Base-by-base conservation (phyloP, 2,797 vertebrate species). In the Crypturellus tataupa region DNA sequence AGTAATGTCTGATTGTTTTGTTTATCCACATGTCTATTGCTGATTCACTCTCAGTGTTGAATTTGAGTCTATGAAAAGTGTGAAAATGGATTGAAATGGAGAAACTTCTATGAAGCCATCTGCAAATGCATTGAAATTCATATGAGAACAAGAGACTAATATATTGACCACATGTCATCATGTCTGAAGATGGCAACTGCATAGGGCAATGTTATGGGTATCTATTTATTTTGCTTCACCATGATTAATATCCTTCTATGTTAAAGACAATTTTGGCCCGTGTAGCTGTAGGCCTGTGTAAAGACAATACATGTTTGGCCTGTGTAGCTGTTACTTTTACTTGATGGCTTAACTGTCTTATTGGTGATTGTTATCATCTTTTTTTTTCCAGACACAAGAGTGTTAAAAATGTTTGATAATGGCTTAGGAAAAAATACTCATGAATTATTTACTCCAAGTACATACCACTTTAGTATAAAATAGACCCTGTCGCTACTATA, bases 371-470 rank as follows among this genome's bases (percentile, higher is more conserved):
- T 89, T 68, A 3, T 71, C 31, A 44, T 77, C 39, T 31, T 67
- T 76, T 65, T 76, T 40, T 42, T 80, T 83, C 67, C 68, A 10
- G 25, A 55, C 14, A 27, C 14, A 47, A 27, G 42, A 37, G 15
- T 51, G 49, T 67, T 91, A 92, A 80, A 67, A 69, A 19, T 6
- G 11, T 17, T 89, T 68, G 70, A 80, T 87, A 84, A 25, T 25
- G 35, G 49, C 70, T 87, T 82, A 44, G 73, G 75, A 69, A 75
- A 85, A 93, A 58, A 53, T 80, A 7, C 65, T 79, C 69, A 51
- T 83, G 68, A 81, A 72, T 80, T 64, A 69, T 82, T 95, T 80
- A 69, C 67, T 87, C 51, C 56, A 78, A 88, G 11, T 73, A 70
- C 19, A 7, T 56, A 20, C n/a, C 20, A 13, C 72, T 93, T 39